phyloP scores from a whole-genome alignment of 2,113 vertebrate species.

The Limanda limanda region DNA sequence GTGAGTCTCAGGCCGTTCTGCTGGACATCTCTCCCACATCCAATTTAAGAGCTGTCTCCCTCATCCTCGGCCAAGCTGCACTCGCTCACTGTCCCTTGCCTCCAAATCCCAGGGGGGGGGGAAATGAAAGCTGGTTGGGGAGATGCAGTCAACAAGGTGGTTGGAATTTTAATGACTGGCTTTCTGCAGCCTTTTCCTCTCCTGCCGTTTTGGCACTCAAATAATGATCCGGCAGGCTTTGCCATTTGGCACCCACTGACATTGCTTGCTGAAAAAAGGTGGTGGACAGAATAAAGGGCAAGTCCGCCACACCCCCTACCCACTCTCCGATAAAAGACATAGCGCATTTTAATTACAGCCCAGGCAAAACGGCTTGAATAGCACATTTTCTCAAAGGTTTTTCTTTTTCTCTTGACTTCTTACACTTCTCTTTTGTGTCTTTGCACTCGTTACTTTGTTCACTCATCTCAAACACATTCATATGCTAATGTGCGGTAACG shows the following conservation, averaged over 20 bases:
- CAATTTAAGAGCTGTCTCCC: constrained; percentile 17
- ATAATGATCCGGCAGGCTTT: constrained; percentile 73
- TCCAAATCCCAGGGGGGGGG: constrained; percentile 42
- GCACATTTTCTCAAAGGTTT: constrained; percentile 29
- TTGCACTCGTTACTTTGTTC: not conserved
- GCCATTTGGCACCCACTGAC: constrained; percentile 69
- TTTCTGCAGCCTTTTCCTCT: constrained; percentile 73
- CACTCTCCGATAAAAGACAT: constrained; percentile 53
- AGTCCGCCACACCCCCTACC: constrained; percentile 44
- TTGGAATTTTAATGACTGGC: constrained; percentile 78
- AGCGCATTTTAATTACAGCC: constrained; percentile 65
- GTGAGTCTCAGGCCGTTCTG: constrained; percentile 35
- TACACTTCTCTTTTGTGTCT: not conserved
- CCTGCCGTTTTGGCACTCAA: constrained; percentile 71
- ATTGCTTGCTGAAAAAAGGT: constrained; percentile 46
- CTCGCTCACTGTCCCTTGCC: constrained; percentile 26
- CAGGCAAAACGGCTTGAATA: constrained; percentile 40
- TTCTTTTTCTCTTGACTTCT: constrained; percentile 9
- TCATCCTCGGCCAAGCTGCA: constrained; percentile 27
- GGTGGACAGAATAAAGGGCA: constrained; percentile 52
- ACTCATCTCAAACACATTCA: not conserved
- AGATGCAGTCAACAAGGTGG: constrained; percentile 73
- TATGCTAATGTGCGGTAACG: not conserved
- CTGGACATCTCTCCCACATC: constrained; percentile 1
- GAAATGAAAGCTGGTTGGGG: constrained; percentile 60